Base-by-base conservation (phyloP, 2,113 vertebrate species). In the Sturnira hondurensis region DNA sequence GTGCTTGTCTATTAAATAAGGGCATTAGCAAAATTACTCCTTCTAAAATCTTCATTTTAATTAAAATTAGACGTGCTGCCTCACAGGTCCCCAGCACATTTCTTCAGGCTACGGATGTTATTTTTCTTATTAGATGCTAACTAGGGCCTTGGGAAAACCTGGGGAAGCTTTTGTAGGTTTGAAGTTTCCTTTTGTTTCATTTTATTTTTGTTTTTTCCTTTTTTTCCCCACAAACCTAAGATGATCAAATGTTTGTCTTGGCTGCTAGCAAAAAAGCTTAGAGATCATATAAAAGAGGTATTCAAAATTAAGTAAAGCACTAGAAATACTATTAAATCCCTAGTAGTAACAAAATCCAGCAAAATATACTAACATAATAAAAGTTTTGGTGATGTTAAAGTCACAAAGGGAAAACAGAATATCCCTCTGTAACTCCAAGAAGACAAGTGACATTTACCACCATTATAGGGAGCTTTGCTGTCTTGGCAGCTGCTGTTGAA, bases 41-140 rank as follows among this genome's bases (percentile, higher is more conserved):
- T 89, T 91, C 82, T 81, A 86, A 96, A 94, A 54, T 65, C 11
- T 86, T 89, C 28, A 86, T 74, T 96, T 95, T 74, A 94, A 86
- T 95, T 96, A 93, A 86, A 97, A 93, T 88, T 89, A 89, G 88
- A 71, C 14, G 58, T 43, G 83, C 17, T 47, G 47, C 41, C 70
- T 12, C 74, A 38, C 28, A 93, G 50, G 47, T 63, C 45, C 84
- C 63, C 22, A 71, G 16, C 67, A 33, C 26, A 24, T 95, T 91
- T 89, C 50, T 86, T 91, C 67, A 88, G 86, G 52, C 20, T 71
- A 13, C 61, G 11, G 17, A 45, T 80, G 43, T 20, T 89, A 14
- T 31, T 81, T 81, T 93, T 76, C 43, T 50, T 70, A 50, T 70
- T 0, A 5, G 19, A 85, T 91, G 20, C 16, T 89, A 77, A 73